Conservation (phyloP, 2,113 vertebrate species). For the Cromileptes altivelis region DNA sequence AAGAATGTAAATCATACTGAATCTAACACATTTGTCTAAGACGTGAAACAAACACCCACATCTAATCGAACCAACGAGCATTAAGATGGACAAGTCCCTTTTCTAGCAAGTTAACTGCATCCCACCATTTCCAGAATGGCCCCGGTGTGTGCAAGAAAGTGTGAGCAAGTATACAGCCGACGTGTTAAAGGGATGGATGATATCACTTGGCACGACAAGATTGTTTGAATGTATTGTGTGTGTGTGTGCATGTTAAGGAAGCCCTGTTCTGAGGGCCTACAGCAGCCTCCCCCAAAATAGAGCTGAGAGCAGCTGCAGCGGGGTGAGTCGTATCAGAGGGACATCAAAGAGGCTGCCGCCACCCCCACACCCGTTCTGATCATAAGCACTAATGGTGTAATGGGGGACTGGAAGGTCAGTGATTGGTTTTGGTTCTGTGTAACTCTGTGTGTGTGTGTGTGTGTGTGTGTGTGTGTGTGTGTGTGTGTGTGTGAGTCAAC, state of each 20-base stretch:
- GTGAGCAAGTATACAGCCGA: conserved; percentile 11
- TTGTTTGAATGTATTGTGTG: conserved; percentile 54
- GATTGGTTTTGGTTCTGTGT: conserved; percentile 78
- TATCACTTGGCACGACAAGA: conserved; percentile 49
- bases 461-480: conserved; percentile 21
- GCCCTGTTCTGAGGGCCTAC: conserved; percentile 67
- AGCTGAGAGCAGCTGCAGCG: conserved; percentile 83
- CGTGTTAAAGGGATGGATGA: conserved; percentile 41
- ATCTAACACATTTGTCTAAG: not conserved
- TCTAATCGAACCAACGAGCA: not conserved
- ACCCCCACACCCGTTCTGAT: conserved; percentile 74
- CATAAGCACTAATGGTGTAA: conserved; percentile 82
- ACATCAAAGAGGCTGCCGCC: conserved; percentile 78
- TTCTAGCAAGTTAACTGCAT: conserved; percentile 23
- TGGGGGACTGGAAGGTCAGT: conserved; percentile 84
- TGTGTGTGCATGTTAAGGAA: conserved; percentile 71
- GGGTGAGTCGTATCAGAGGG: conserved; percentile 79
- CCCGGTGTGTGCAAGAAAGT: conserved; percentile 13
- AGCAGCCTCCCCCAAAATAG: conserved; percentile 83
- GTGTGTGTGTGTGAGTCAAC: conserved; percentile 31
- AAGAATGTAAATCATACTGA: not conserved
- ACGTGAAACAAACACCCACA: not conserved
- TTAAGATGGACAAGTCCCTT: not conserved
- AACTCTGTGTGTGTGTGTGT: conserved; percentile 28
- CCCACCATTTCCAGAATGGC: conserved; percentile 6